A percentile compares a stretch with the other conserved stretches of the same genome.
Conservation (phyloP, 1,140 invertebrate genomes). For the Lepidurus packardi region DNA sequence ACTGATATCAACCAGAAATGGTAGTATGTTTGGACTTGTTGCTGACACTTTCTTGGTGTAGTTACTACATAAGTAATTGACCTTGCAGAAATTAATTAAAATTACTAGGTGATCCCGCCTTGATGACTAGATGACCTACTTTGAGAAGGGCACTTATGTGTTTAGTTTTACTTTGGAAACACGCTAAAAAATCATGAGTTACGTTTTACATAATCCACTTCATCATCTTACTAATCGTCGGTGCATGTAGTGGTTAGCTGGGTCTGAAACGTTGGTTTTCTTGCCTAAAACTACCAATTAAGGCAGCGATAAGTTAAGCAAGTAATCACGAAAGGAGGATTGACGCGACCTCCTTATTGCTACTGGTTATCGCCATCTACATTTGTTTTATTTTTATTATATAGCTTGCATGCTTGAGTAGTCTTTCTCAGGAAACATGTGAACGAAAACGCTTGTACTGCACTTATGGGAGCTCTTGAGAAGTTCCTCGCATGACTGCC, state of each 20-base stretch:
- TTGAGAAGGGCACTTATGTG: background rate
- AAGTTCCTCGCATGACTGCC: background rate
- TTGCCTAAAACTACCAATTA: conserved; percentile 6
- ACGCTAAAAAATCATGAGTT: background rate
- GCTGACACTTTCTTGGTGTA: background rate
- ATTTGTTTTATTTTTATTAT: background rate
- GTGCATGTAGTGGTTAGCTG: background rate
- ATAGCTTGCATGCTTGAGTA: background rate
- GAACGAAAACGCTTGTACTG: background rate
- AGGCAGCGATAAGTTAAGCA: background rate
- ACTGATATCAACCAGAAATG: background rate
- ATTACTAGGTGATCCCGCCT: background rate
- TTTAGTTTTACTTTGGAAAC: background rate
- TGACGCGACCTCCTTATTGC: conserved; percentile 17
- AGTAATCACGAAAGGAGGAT: conserved; percentile 3
- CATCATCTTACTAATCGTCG: conserved; percentile 12
- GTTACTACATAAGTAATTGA: background rate
- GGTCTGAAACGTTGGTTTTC: background rate
- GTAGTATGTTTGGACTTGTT: background rate
- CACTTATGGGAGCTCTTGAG: background rate
- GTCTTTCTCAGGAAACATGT: background rate
- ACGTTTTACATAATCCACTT: background rate
- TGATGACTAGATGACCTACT: conserved; percentile 8
- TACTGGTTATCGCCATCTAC: background rate
- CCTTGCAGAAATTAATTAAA: conserved; percentile 12